phyloP scores from a whole-genome alignment of 2,113 vertebrate species.

The Mixornis gularis region DNA sequence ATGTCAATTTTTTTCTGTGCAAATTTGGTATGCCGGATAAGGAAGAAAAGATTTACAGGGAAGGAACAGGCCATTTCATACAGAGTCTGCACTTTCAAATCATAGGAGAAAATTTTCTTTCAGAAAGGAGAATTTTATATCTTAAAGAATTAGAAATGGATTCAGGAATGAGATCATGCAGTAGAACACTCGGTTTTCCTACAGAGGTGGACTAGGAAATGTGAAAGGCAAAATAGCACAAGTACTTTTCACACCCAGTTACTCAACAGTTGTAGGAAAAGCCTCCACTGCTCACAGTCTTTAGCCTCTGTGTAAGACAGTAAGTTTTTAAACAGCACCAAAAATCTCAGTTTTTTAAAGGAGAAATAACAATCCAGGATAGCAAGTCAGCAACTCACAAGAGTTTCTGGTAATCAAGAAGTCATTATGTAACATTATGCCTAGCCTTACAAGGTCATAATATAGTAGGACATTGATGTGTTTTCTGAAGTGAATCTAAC shows the following conservation, averaged over 20 bases:
- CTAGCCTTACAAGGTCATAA: neutral
- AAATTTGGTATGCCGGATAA: neutral
- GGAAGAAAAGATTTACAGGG: neutral
- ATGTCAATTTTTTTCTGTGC: neutral
- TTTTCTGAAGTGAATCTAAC: neutral
- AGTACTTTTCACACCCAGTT: neutral
- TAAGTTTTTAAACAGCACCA: neutral
- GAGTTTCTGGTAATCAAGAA: neutral
- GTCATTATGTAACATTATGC: neutral
- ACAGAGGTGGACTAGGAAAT: neutral
- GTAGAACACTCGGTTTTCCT: neutral
- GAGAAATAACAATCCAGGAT: neutral
- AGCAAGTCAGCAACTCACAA: neutral
- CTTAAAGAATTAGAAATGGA: neutral
- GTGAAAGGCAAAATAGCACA: neutral
- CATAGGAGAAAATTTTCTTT: neutral
- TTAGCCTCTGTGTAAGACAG: neutral
- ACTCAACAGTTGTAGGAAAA: neutral
- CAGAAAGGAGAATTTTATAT: neutral
- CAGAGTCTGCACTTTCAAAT: neutral
- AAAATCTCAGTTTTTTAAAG: neutral
- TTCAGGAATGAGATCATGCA: neutral
- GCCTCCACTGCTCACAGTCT: neutral
- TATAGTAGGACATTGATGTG: neutral
- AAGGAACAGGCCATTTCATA: neutral